phyloP scores from a whole-genome alignment of 2,888 invertebrate species.

The Agrotis ipsilon region DNA sequence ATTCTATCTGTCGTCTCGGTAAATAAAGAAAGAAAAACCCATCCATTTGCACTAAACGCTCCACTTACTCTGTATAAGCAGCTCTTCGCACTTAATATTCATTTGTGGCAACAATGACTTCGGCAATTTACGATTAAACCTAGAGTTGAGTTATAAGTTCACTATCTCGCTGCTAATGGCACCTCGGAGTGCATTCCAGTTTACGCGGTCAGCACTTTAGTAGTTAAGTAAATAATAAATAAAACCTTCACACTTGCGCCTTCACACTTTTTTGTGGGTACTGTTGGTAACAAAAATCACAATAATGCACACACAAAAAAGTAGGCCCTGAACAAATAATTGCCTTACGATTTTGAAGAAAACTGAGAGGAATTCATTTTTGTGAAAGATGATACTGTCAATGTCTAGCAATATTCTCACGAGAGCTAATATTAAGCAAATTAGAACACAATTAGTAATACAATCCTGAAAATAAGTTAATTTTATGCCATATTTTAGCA shows the following conservation, averaged over 20 bases:
- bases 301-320: slow-evolving; percentile 22
- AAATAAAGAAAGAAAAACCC: neutral
- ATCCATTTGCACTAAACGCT: neutral
- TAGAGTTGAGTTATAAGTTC: slow-evolving; percentile 34
- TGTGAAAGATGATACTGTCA: neutral
- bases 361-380: neutral
- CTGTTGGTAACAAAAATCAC: slow-evolving; percentile 28
- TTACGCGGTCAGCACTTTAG: slow-evolving; percentile 48
- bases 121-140: slow-evolving; percentile 43
- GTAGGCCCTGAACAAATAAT: slow-evolving; percentile 32
- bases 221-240: slow-evolving; percentile 53
- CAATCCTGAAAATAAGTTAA: too few relatives aligned
- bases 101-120: slow-evolving; percentile 19
- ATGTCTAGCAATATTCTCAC: neutral
- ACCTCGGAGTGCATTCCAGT: slow-evolving; percentile 52
- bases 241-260: slow-evolving; percentile 38
- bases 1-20: too few relatives aligned
- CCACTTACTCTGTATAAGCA: neutral
- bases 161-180: slow-evolving; percentile 40
- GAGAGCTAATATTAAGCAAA: neutral
- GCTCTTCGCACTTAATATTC: slow-evolving; percentile 24
- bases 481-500: too few relatives aligned
- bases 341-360: neutral
- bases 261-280: slow-evolving; percentile 36
- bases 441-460: too few relatives aligned